Conservation (phyloP, 1,140 invertebrate species). For the Drosophila miranda region DNA sequence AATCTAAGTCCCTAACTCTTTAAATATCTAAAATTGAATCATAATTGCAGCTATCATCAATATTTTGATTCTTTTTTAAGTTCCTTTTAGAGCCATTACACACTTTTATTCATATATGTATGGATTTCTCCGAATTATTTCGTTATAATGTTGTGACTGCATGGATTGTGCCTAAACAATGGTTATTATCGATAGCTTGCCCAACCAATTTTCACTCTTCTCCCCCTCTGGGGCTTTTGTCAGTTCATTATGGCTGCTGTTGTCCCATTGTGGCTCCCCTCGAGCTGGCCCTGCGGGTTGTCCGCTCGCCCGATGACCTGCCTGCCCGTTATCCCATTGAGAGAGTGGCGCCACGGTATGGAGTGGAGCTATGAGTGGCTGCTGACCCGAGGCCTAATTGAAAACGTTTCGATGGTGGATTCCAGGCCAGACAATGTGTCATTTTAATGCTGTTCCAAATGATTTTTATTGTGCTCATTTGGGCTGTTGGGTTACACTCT, state of each 20-base stretch:
- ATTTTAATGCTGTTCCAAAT: slow-evolving; percentile 69
- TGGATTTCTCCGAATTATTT: neutral
- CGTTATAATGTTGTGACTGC: slow-evolving; percentile 28
- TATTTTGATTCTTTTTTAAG: too few species aligned
- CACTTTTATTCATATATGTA: too few species aligned
- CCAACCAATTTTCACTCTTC: slow-evolving; percentile 38
- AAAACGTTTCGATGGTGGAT: neutral
- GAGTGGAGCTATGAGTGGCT: slow-evolving; percentile 7
- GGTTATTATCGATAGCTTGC: slow-evolving; percentile 29
- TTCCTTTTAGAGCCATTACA: too few species aligned
- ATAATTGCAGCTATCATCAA: too few species aligned
- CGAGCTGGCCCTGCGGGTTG: slow-evolving; percentile 28
- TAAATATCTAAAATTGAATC: too few species aligned
- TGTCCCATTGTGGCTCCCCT: slow-evolving; percentile 11
- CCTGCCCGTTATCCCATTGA: slow-evolving; percentile 32
- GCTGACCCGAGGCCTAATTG: slow-evolving; percentile 31
- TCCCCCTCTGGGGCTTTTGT: slow-evolving; percentile 30
- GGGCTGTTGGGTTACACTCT: slow-evolving; percentile 43
- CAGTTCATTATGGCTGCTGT: slow-evolving; percentile 48
- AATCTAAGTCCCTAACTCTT: too few species aligned
- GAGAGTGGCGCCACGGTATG: slow-evolving; percentile 28
- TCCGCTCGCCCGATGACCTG: slow-evolving; percentile 12
- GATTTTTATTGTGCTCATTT: slow-evolving; percentile 64
- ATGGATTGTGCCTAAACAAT: slow-evolving; percentile 28
- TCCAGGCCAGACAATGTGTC: slow-evolving; percentile 57